Evolutionary conservation across 2,888 invertebrate species (phyloP), one percentile per base, ranked within the genome.

Genomic region (Matsumyia berberina): DNA sequence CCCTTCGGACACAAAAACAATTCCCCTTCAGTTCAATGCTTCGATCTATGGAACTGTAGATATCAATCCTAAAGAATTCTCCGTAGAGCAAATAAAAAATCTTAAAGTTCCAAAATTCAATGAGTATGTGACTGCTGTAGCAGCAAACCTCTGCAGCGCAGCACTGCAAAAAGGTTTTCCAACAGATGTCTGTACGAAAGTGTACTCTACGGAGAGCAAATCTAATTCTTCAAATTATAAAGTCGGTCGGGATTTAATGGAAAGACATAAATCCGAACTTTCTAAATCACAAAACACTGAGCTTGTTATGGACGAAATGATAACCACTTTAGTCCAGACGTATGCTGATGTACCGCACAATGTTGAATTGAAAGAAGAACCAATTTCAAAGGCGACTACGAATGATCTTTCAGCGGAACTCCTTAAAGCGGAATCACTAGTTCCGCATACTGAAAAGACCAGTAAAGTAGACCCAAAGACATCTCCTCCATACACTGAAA

Each of bases 131-230:
- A 89, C 89, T 2, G 86, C 89, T 0, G 82, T 90, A 51, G 90
- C 89, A 0, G 90, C 90, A 3, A 89, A 87, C 53, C 87, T 90
- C 1, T 90, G 90, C 79, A 89, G 89, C 37, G 87, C 88, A 0
- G 90, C 89, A 0, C 49, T 90, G 4, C 87, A 88, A 33, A 86
- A 80, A 15, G 88, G 89, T 0, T 89, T 90, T 24, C 73, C 87
- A 0, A 4, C 82, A 0, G 87, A 88, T 5, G 8, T 78, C 1
- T 46, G 53, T 31, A 72, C 77, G 2, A 87, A 74, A 69, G 53
- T 69, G 1, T 86, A 73, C 37, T 87, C 73, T 0, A 85, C 80
- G 1, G 37, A 42, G 3, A 37, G 51, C 5, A 15, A 51, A 5
- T 4, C 8, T 39, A 6, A 19, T 5, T 11, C 24, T 3, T 1